Percentiles rank a stretch among this genome's conserved stretches.
Conservation (phyloP, 2,797 vertebrate genomes). For the Diglossa cyanea region DNA sequence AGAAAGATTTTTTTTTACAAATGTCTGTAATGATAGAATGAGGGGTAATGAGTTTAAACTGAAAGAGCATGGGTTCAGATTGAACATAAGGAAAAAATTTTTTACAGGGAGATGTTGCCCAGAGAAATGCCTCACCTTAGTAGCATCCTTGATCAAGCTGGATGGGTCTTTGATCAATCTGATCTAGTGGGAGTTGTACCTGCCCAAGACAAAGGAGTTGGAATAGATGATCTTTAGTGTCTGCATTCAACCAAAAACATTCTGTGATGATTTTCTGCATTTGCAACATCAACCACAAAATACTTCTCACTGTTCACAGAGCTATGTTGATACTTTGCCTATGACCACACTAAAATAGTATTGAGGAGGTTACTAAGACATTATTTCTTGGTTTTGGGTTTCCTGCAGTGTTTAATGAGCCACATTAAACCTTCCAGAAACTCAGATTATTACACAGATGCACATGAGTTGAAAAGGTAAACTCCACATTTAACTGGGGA, state of each 20-base stretch:
- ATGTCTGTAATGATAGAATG: not conserved
- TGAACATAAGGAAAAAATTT: not conserved
- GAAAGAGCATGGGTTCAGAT: not conserved
- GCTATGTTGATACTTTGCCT: not conserved
- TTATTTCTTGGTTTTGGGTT: not conserved
- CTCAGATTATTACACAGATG: not conserved
- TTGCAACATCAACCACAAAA: not conserved
- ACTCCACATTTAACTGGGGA: not conserved
- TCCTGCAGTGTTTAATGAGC: constrained; percentile 1
- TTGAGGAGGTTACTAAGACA: not conserved
- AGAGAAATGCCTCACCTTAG: not conserved
- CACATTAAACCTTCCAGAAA: not conserved
- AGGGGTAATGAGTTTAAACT: not conserved
- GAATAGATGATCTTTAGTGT: not conserved
- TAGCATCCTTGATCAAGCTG: not conserved
- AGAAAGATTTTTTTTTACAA: not conserved
- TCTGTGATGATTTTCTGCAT: not conserved
- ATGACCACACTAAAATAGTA: not conserved
- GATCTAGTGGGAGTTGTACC: not conserved
- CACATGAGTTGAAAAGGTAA: not conserved
- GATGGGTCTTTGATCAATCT: not conserved
- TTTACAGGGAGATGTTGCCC: not conserved
- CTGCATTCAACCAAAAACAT: not conserved
- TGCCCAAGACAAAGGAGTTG: not conserved
- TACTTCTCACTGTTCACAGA: not conserved